Evolutionary conservation across 2,113 vertebrate genomes (phyloP).

Genomic region (Pluvianellus socialis): DNA sequence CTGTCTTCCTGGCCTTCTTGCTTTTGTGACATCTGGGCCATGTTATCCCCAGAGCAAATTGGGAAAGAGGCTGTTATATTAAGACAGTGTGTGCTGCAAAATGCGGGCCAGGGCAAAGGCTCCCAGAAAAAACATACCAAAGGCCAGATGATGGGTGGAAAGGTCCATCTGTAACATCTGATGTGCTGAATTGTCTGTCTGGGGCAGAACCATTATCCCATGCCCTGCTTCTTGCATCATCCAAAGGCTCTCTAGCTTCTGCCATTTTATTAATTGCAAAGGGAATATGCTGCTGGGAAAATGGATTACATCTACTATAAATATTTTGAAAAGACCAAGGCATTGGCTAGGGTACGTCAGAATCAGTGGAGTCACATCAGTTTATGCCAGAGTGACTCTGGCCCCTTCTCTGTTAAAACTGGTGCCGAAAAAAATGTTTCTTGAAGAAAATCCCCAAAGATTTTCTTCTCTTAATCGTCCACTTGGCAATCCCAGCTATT

Average conservation of each 20-base stretch:
- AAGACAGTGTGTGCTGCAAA: background rate
- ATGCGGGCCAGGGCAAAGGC: background rate
- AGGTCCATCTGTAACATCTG: background rate
- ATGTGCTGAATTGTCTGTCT: background rate
- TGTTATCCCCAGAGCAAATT: background rate
- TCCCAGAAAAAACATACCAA: background rate
- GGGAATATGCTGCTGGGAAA: slow-evolving; percentile 33
- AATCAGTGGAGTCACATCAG: background rate
- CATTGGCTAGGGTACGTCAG: background rate
- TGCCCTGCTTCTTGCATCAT: background rate
- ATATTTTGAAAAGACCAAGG: slow-evolving; percentile 30
- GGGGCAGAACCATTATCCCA: background rate
- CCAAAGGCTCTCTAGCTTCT: background rate
- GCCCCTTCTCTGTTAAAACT: background rate
- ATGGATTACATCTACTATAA: background rate
- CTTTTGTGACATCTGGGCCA: background rate
- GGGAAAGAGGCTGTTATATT: background rate
- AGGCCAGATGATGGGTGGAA: background rate
- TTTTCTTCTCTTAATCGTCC: background rate
- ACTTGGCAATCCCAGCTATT: background rate
- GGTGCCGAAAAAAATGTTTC: background rate
- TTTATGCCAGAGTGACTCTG: background rate
- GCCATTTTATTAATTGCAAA: slow-evolving; percentile 2
- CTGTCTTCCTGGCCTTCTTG: background rate
- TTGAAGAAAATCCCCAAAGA: slow-evolving; percentile 1